Evolutionary conservation across 1,140 invertebrate genomes (phyloP), one percentile per base, ranked within the genome.

Genomic region (Ladona fulva): DNA sequence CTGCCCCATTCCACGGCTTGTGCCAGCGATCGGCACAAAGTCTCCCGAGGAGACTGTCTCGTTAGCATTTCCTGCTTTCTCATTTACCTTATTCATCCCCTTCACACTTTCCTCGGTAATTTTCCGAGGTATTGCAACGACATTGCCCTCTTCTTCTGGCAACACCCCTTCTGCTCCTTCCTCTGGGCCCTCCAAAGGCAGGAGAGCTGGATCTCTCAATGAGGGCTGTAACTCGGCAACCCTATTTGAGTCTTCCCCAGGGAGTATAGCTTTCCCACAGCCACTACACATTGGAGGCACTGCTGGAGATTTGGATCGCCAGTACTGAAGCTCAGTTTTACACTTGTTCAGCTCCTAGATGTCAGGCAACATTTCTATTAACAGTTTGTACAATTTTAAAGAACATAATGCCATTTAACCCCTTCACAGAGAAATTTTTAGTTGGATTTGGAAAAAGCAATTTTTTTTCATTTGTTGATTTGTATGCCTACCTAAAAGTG

Each of bases 241-340:
- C 12, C 52, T 66, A 22, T 22, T 75, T 24, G 74, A 25, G 3
- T 75, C 74, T 25, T 75, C 24, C 24, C 24, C 74, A 5, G 74
- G 74, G 24, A 25, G 74, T 8, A 75, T 42, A 75, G 77, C 78
- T 52, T 79, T 78, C 42, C 87, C 87, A 81, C 87, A 88, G 80
- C 86, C 84, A 24, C 84, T 84, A 80, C 87, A 88, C 74, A 89
- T 83, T 74, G 88, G 84, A 74, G 88, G 87, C 82, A 89, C 90
- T 76, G 93, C 92, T 7, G 94, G 93, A 44, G 93, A 94, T 80
- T 94, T 94, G 24, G 93, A 95, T 73, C 94, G 89, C 93, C 93
- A 94, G 85, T 94, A 95, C 85, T 95, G 94, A 78, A 95, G 84
- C 83, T 95, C 94, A 42, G 93, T 95, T 85, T 95, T 95, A 84